A percentile compares a stretch with the other conserved stretches of the same genome.
phyloP scores from a whole-genome alignment of 2,113 vertebrate species.

The Ammospiza caudacuta region DNA sequence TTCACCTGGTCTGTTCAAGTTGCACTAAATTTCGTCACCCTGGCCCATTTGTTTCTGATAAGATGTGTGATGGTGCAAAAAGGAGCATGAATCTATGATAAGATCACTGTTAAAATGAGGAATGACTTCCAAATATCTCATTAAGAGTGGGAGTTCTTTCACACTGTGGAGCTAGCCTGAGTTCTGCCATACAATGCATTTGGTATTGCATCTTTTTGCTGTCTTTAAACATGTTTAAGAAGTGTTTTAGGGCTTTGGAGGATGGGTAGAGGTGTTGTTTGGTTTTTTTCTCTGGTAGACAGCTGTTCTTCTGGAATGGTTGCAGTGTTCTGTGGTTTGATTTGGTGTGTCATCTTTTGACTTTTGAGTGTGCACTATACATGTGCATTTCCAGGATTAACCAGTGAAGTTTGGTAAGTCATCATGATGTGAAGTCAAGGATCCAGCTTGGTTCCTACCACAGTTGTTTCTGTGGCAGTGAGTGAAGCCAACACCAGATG shows the following conservation, averaged over 20 bases:
- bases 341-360: background rate
- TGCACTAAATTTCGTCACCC: background rate
- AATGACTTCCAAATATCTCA: background rate
- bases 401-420: background rate
- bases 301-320: background rate
- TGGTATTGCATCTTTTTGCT: background rate
- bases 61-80: background rate
- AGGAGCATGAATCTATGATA: background rate
- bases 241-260: background rate
- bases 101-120: background rate
- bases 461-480: background rate
- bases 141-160: background rate
- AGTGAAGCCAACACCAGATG: background rate
- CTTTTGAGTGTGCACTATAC: background rate
- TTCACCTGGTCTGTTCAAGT: background rate
- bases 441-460: background rate
- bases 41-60: background rate
- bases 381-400: background rate
- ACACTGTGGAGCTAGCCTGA: background rate
- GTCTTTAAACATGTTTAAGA: background rate
- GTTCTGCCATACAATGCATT: background rate
- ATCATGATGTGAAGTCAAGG: background rate
- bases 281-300: background rate
- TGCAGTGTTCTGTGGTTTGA: background rate
- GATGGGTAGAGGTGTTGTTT: accelerated